Evolutionary conservation across 2,888 invertebrate genomes (phyloP), one percentile per base, ranked within the genome.

Genomic region (Cerastoderma edule): DNA sequence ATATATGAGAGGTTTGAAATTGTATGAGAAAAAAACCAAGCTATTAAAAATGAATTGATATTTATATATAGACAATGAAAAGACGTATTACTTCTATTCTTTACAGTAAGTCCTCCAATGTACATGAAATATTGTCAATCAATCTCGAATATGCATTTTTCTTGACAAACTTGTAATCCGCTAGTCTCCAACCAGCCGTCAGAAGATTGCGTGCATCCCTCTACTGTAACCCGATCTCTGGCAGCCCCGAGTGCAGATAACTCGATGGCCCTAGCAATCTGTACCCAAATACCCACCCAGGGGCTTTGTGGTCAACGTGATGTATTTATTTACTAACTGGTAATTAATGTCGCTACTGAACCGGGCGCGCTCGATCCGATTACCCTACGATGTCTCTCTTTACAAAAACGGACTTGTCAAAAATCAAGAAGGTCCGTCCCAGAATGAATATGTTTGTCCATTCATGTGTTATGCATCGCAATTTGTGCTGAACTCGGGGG

Each of bases 351-450:
- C 72, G 70, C 67, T 70, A 82, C 63, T 77, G 76, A 82, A 67
- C 70, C 79, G 71, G 67, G 56, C 30, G 56, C 22, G 54, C 56
- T 71, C 65, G 53, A 81, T 83, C 83, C 56, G 50, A 68, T 83
- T 79, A 80, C 82, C 35, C 3, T 13, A 64, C 64, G 78, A 79
- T 79, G 80, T 85, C 76, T 83, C 81, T 70, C 67, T 67, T 78
- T 77, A 85, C 85, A 85, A 79, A 78, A 78, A 67, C 73, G 39
- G 60, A 33, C 79, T 72, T 82, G 79, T 79, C 75, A 77, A 30
- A n/a, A 53, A 67, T 72, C 33, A 71, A 67, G 60, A 48, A 35
- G 63, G 57, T n/a, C 69, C 48, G 44, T 66, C 46, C 69, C 63
- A 60, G 27, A 39, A 60, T 73, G 57, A 72, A 48, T 53, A 67